Base-by-base conservation (phyloP, 2,113 vertebrate species). In the Cynocephalus volans region DNA sequence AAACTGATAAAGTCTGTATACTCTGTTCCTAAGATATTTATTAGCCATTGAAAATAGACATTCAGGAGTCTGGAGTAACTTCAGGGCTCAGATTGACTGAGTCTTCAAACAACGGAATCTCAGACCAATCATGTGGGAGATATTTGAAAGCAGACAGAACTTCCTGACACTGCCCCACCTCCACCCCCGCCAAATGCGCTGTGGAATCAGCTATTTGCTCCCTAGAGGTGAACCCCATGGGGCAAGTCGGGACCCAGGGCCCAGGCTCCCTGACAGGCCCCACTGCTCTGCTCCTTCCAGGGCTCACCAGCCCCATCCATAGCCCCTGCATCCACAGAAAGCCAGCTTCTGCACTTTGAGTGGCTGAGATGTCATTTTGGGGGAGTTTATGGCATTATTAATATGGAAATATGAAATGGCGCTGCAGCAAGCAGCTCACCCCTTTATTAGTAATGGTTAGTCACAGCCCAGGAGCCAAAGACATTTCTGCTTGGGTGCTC, bases 381-480 rank as follows among this genome's bases (percentile, higher is more conserved):
- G 82, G 79, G 80, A 83, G 56, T 91, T 95, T 91, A 97, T 70
- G 70, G 21, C 5, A 0, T 91, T 93, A 88, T 93, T 97, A 96
- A 90, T 69, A 88, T 93, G 92, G 92, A 97, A 97, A 97, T 95
- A 79, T 70, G 81, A 92, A 93, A 5, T 21, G 33, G 36, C 19
- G 70, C 75, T 33, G 19, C 11, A 0, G 64, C 14, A 28, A 69
- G 58, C 86, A 28, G 7, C 70, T 88, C 17, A 1, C 26, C 90
- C 86, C 54, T 95, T 87, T 93, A 93, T 88, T 97, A 88, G 91
- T 64, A 95, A 88, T 33, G 14, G 82, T 96, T 93, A 91, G 88
- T 96, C 93, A 93, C 58, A 70, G 60, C 13, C 65, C 50, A 33
- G 56, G 76, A 93, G 77, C 77, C 95, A 96, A 95, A 97, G 95